Conservation (phyloP, 2,888 invertebrate genomes). For the Heliconius erato region DNA sequence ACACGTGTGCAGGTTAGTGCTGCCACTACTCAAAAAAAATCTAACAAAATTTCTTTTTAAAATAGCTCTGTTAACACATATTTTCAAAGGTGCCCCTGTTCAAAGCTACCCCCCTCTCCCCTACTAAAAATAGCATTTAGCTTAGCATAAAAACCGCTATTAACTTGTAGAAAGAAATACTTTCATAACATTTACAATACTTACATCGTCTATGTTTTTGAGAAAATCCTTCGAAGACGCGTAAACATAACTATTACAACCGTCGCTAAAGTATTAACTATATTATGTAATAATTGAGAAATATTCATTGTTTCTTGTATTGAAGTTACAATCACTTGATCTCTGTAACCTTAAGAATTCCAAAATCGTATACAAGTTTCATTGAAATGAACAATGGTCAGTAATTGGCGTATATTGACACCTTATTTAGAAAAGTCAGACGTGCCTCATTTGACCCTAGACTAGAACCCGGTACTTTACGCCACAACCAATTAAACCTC, state of each 20-base stretch:
- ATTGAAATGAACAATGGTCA: slow-evolving; percentile 53
- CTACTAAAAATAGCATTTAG: background rate
- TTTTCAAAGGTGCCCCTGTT: too few relatives aligned
- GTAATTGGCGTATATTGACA: slow-evolving; percentile 52
- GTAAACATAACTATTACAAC: background rate
- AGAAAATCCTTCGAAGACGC: too few relatives aligned
- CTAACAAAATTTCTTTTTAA: too few relatives aligned
- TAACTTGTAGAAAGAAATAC: too few relatives aligned
- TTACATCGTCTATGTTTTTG: too few relatives aligned
- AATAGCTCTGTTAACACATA: too few relatives aligned
- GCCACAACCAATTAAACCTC: slow-evolving; percentile 35
- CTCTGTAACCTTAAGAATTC: slow-evolving; percentile 32
- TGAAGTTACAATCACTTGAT: slow-evolving; percentile 20
- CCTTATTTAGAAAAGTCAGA: slow-evolving; percentile 51
- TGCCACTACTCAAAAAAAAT: too few relatives aligned
- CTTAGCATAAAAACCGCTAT: background rate
- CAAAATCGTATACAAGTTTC: slow-evolving; percentile 41
- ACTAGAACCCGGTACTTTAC: slow-evolving; percentile 47
- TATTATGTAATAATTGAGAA: slow-evolving; percentile 11
- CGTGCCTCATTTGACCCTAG: slow-evolving; percentile 49
- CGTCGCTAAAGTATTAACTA: background rate
- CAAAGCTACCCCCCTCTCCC: too few relatives aligned
- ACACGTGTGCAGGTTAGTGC: too few relatives aligned
- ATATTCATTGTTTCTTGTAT: slow-evolving; percentile 14
- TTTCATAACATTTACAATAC: too few relatives aligned